A percentile compares a stretch with the other conserved stretches of the same genome.
Evolutionary conservation across 2,113 vertebrate genomes (phyloP).

Genomic region (Antechinus stuartii): DNA sequence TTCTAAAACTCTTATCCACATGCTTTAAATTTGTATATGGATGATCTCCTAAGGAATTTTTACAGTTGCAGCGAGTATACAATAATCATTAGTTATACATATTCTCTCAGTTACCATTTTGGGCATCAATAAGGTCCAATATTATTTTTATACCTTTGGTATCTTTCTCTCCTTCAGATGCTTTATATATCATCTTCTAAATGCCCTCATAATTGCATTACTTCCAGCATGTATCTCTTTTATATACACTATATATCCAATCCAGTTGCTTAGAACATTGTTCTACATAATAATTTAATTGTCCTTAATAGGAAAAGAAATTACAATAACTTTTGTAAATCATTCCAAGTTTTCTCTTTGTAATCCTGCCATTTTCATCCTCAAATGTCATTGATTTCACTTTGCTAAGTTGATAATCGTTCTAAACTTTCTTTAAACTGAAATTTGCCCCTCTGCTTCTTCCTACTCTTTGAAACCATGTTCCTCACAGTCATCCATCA

Average conservation of each 20-base stretch:
- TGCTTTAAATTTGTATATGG: background rate
- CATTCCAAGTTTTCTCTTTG: background rate
- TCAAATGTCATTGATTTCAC: background rate
- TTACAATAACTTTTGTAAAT: background rate
- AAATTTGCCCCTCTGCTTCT: background rate
- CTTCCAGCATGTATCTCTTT: background rate
- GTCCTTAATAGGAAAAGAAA: background rate
- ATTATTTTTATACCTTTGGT: background rate
- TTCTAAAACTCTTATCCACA: background rate
- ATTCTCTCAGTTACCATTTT: background rate
- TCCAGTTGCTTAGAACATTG: background rate
- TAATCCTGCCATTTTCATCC: background rate
- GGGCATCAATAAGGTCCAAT: background rate
- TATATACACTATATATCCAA: background rate
- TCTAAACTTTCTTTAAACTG: background rate
- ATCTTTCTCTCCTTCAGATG: background rate
- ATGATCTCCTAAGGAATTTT: background rate
- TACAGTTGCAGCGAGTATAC: background rate
- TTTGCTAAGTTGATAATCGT: background rate
- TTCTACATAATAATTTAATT: background rate
- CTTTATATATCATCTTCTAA: background rate
- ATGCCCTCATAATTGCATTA: background rate
- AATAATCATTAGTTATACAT: background rate
- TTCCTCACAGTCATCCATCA: background rate
- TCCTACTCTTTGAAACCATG: background rate